Percentiles rank a stretch among this genome's conserved stretches.
phyloP scores from a whole-genome alignment of 2,888 invertebrate species.

The Drosophila multiciliata region DNA sequence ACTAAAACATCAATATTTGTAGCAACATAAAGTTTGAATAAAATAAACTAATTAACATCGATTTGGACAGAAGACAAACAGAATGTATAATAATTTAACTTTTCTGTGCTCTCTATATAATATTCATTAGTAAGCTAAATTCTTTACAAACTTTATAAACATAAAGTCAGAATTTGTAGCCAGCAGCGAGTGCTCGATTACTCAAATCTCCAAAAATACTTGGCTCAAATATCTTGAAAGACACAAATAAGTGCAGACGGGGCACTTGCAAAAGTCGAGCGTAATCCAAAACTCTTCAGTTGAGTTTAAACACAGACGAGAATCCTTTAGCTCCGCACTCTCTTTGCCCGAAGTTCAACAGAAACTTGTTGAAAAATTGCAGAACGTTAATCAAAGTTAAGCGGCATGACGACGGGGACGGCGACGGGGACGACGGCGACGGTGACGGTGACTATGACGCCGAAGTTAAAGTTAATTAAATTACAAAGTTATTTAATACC shows the following conservation, averaged over 20 bases:
- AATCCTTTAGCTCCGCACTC: constrained; percentile 37
- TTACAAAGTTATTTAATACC: constrained; percentile 80
- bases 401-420: constrained; percentile 50
- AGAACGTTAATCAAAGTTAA: constrained; percentile 80
- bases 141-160: constrained; percentile 15
- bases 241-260: constrained; percentile 39
- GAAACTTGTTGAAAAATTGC: constrained; percentile 78
- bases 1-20: not conserved
- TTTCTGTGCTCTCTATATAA: not conserved
- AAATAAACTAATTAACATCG: constrained; percentile 18
- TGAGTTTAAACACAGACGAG: constrained; percentile 36
- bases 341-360: constrained; percentile 47
- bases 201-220: constrained; percentile 39
- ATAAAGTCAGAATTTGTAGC: constrained; percentile 7
- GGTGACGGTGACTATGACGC: constrained; percentile 8
- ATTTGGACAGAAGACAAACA: constrained; percentile 6
- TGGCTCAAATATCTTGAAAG: constrained; percentile 35
- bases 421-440: constrained; percentile 10
- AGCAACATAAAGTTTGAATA: not conserved
- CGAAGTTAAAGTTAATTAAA: constrained; percentile 79
- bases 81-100: constrained; percentile 5
- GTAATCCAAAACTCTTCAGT: constrained; percentile 67
- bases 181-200: constrained; percentile 16
- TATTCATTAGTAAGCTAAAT: constrained; percentile 4
- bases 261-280: constrained; percentile 60